Evolutionary conservation across 2,797 vertebrate genomes (phyloP), one percentile per base, ranked within the genome.

Genomic region (Tapera naevia): DNA sequence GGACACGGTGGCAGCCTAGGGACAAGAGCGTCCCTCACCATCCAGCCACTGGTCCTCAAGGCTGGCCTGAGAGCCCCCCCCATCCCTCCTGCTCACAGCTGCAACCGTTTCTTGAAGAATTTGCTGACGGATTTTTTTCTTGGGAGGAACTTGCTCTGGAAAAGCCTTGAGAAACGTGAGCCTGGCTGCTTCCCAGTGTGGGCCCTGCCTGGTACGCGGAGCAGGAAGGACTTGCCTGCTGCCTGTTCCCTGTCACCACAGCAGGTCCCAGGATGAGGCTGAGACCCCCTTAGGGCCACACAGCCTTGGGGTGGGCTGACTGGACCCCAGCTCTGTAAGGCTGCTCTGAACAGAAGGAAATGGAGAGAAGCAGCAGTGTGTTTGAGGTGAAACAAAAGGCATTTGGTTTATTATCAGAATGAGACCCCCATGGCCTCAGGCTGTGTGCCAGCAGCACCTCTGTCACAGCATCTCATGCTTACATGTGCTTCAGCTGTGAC

Each of bases 151-250:
- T 91, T 15, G 18, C 35, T 89, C 43, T 85, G 74, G 73, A 95
- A 89, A 92, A 91, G 53, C 61, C 45, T 70, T n/a, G 57, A 56
- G 93, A 95, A 96, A 95, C 64, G 64, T 66, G 88, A 95, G 78
- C 60, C 74, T 15, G 37, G 17, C 65, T 43, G 69, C 35, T 64
- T 86, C 48, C 35, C 39, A n/a, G 41, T 1, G 7, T 1, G 6
- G 72, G 46, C 57, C 64, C 10, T 10, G 66, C 58, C 46, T 81
- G 88, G 76, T 61, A 81, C 1, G 4, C 1, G 3, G 35, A 28
- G 16, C 2, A 0, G 22, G 58, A 48, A 61, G n/a, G 16, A 50
- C 37, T 21, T 51, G 33, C 21, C 32, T 32, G 76, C 41, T 71
- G 37, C n/a, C 41, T 1, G 0, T 72, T 41, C 32, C 67, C 66